Base-by-base conservation (phyloP, 2,888 invertebrate genomes). In the Laspeyria flexula region DNA sequence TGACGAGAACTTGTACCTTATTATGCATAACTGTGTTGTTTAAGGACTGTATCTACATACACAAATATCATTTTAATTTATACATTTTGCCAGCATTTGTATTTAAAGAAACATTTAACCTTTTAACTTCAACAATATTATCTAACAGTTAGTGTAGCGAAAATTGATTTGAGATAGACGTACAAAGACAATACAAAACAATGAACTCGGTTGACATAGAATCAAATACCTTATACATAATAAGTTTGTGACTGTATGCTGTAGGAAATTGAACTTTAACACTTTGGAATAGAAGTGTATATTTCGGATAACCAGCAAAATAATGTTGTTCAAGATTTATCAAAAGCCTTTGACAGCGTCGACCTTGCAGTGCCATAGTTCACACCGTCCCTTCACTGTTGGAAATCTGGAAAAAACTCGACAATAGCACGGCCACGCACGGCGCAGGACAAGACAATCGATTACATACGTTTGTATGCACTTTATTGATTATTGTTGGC, bases 351-450 rank as follows among this genome's bases (percentile, higher is more conserved):
- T 89, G 88, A 88, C 83, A 83, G 73, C 33, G 80, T 69, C 86
- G 86, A 90, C 91, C 91, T 91, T 90, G 86, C 70, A 54, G 75
- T 78, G 79, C 81, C 83, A 81, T 83, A 84, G 86, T 90, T 89
- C 90, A 86, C 88, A 89, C 90, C 86, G 86, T 83, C 91, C 91
- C 91, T 91, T 91, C 91, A 90, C 91, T 85, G 83, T 79, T 78
- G 86, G 73, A 88, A 90, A 88, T 87, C 83, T 86, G 83, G 85
- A 86, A 91, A 90, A 91, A 79, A 91, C 83, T 70, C 68, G 72
- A 89, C 90, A 91, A 91, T 90, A 75, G 84, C 73, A 73, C 72
- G 86, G 88, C 87, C 87, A 77, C 75, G 81, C 83, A 77, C 79
- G 79, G 74, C 70, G 79, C 77, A 81, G 81, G 83, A 85, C 85